Base-by-base conservation (phyloP, 2,888 invertebrate genomes). In the Caenorhabditis plicata region DNA sequence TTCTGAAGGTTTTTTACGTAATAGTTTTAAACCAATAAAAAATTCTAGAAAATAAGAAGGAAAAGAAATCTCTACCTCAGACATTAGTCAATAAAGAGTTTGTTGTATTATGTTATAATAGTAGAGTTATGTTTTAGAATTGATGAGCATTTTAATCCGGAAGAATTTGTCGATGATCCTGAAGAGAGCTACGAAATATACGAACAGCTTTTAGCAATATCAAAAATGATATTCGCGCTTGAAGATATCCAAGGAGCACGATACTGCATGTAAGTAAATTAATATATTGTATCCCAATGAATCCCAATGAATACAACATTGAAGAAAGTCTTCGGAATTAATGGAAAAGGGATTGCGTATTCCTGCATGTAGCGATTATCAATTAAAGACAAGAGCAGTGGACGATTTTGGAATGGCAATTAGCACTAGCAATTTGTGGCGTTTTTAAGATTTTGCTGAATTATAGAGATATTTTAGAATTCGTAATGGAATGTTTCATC, bases 361-460 rank as follows among this genome's bases (percentile, higher is more conserved):
- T 32, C 19, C 42, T 25, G 32, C 26, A 33, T 27, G 19, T 27
- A 29, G 42, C 31, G 13, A 39, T 58, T 7, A 45, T 53, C 35
- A 33, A 31, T 1, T 19, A 20, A 42, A 47, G 39, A 36, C 47
- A 5, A 25, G 38, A 38, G n/a, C 13, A 29, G 27, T 38, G n/a
- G 26, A 38, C 22, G 39, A 47, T 38, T 27, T 15, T 11, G 38
- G 27, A 20, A 38, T 47, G 23, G 3, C 47, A 2, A 17, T 38
- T 19, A 39, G 38, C 7, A 27, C 38, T 22, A 55, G 50, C 13
- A 61, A 61, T 27, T 33, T 54, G 61, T 55, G 33, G 40, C 50
- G 41, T 20, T 7, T 1, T 13, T 31, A 13, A n/a, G 27, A 27
- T 15, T 33, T 9, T 19, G 13, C n/a, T 29, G 19, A 32, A 33